Evolutionary conservation across 2,113 vertebrate genomes (phyloP).

Genomic region (Vireo altiloquus): DNA sequence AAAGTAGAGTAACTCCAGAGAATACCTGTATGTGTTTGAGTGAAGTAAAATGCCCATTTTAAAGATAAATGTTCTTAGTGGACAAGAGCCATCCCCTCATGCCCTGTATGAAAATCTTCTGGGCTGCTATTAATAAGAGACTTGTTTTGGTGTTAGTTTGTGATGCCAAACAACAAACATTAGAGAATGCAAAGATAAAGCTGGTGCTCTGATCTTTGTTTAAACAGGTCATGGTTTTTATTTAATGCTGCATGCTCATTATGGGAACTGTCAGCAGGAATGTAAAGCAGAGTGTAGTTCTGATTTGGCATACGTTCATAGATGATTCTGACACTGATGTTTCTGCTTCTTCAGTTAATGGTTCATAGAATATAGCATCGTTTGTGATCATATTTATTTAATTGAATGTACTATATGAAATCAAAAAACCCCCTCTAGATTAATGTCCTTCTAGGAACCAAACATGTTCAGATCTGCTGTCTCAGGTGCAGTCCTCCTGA

Average conservation of each 20-base stretch:
- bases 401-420: not conserved
- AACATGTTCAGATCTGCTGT: not conserved
- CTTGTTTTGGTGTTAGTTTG: not conserved
- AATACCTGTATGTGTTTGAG: not conserved
- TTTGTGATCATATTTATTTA: not conserved
- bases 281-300: not conserved
- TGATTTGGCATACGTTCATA: not conserved
- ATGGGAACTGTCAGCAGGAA: not conserved
- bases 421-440: not conserved
- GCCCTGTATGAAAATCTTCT: not conserved
- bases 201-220: conserved; percentile 29
- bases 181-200: not conserved
- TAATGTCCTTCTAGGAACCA: not conserved
- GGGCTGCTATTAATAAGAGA: not conserved
- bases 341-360: not conserved
- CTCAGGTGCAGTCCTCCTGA: not conserved
- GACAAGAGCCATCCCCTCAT: not conserved
- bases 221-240: conserved; percentile 40
- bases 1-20: not conserved
- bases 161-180: not conserved
- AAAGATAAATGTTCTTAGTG: not conserved
- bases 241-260: conserved; percentile 7
- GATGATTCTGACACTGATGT: not conserved
- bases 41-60: not conserved
- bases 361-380: not conserved